Evolutionary conservation across 2,113 vertebrate species (phyloP).

Genomic region (Cyprinus carpio): DNA sequence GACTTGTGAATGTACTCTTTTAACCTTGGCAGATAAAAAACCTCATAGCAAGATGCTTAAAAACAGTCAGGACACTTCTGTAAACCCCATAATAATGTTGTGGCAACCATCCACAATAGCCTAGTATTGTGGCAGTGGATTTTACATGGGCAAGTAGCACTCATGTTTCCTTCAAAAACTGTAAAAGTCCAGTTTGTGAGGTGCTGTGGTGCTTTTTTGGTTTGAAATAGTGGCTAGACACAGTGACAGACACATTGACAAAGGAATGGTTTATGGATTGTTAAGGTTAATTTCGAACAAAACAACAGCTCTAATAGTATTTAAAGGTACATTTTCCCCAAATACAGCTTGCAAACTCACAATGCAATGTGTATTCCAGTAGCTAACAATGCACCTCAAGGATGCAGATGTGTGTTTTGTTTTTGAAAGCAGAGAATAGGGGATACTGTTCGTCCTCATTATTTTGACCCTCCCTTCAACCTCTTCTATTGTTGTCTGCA

Average conservation of each 20-base stretch:
- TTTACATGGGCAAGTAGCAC: neutral
- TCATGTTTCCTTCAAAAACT: neutral
- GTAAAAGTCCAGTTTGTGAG: too few relatives aligned
- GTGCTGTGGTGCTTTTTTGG: neutral
- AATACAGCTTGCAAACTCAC: neutral
- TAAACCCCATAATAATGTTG: too few relatives aligned
- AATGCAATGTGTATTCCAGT: conserved; percentile 52
- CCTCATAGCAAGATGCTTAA: too few relatives aligned
- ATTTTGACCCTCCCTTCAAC: conserved; percentile 50
- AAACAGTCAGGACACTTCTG: too few relatives aligned
- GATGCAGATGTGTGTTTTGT: conserved; percentile 53
- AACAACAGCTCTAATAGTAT: neutral
- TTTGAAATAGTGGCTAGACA: neutral
- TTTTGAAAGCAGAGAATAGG: conserved; percentile 50
- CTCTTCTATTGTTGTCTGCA: conserved; percentile 75
- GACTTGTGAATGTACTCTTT: too few relatives aligned
- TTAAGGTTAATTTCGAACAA: conserved; percentile 13
- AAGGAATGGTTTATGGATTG: neutral
- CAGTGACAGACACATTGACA: neutral
- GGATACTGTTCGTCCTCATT: conserved; percentile 49
- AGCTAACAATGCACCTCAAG: conserved; percentile 46
- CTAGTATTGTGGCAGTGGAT: neutral
- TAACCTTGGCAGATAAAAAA: too few relatives aligned
- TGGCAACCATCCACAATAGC: too few relatives aligned
- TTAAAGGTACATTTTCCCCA: conserved; percentile 4